phyloP scores from a whole-genome alignment of 2,888 invertebrate species.

The Zeuzera pyrina region DNA sequence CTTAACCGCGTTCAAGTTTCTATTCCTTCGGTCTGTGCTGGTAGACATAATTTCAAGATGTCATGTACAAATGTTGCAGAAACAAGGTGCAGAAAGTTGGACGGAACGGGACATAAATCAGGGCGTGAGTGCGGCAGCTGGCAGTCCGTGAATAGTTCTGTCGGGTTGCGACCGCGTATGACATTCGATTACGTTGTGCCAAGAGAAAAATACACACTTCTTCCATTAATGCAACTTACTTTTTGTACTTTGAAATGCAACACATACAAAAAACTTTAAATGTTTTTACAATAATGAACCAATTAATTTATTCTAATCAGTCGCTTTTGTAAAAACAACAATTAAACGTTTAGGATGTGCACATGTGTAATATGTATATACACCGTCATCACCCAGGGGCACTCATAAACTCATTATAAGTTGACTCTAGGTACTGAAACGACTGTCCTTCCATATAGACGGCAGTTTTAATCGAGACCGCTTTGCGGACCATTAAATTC shows the following conservation, averaged over 20 bases:
- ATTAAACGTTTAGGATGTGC: background rate
- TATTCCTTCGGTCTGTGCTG: slow-evolving; percentile 48
- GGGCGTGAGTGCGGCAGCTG: slow-evolving; percentile 43
- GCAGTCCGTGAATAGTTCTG: slow-evolving; percentile 52
- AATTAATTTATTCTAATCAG: background rate
- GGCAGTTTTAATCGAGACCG: slow-evolving; percentile 65
- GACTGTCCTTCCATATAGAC: slow-evolving; percentile 54
- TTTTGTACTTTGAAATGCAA: no score
- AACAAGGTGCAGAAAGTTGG: slow-evolving; percentile 67
- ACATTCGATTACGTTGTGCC: slow-evolving; percentile 58
- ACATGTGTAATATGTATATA: background rate
- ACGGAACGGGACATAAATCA: slow-evolving; percentile 62
- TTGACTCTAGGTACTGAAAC: slow-evolving; percentile 53
- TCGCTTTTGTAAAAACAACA: background rate
- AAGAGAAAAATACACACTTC: slow-evolving; percentile 9
- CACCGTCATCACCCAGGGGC: slow-evolving; percentile 18
- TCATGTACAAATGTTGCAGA: slow-evolving; percentile 61
- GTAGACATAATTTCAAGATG: slow-evolving; percentile 47
- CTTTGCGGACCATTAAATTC: slow-evolving; percentile 61
- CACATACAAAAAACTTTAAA: no score
- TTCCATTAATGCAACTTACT: background rate
- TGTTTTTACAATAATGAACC: no score
- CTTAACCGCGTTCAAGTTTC: no score
- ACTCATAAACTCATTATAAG: slow-evolving; percentile 68
- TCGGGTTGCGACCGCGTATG: slow-evolving; percentile 53